phyloP scores from a whole-genome alignment of 1,140 invertebrate species.

The Cataglyphis hispanica region DNA sequence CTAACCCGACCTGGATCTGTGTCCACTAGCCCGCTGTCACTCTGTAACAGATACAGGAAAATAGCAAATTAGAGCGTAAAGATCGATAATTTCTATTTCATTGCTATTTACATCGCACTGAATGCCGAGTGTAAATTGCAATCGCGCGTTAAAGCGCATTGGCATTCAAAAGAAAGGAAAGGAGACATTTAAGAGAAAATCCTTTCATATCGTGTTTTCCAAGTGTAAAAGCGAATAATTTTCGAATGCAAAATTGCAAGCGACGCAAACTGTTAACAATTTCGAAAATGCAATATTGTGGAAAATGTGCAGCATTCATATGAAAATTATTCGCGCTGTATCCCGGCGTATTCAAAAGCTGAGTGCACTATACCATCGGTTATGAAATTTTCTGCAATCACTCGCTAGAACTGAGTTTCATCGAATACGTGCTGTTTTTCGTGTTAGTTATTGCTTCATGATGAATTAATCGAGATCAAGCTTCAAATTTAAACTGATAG shows the following conservation, averaged over 20 bases:
- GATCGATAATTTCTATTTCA: constrained; percentile 59
- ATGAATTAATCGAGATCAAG: constrained; percentile 46
- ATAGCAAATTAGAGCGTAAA: constrained; percentile 31
- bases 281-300: constrained; percentile 58
- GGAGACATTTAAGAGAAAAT: constrained; percentile 8
- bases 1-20: constrained; percentile 85
- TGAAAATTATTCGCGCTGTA: constrained; percentile 58
- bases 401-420: constrained; percentile 33
- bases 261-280: constrained; percentile 48
- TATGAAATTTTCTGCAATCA: constrained; percentile 58
- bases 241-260: constrained; percentile 27
- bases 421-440: constrained; percentile 34
- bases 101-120: not conserved
- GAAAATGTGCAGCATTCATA: constrained; percentile 36
- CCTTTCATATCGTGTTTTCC: not conserved
- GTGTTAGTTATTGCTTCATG: constrained; percentile 21
- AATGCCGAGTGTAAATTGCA: not conserved
- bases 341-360: constrained; percentile 52
- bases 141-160: not conserved
- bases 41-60: constrained; percentile 83
- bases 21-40: constrained; percentile 86
- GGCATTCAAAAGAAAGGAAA: not conserved
- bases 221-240: constrained; percentile 12
- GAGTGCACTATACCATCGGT: constrained; percentile 59
- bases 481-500: constrained; percentile 22